A percentile compares a stretch with the other conserved stretches of the same genome.
Conservation (phyloP, 35 echinoderm and acorn worm species). For the Amphiura filiformis region DNA sequence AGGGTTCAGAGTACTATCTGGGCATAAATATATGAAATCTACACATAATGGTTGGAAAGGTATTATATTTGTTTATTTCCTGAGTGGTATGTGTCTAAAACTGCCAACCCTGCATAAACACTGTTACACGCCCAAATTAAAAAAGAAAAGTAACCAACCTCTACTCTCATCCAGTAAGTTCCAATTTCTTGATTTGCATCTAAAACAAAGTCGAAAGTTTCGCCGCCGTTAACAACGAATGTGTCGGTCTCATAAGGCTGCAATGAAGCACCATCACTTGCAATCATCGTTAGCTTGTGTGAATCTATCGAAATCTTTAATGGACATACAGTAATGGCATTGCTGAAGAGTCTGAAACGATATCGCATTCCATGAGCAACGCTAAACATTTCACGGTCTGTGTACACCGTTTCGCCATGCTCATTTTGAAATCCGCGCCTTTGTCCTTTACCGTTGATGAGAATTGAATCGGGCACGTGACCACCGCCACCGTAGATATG, state of each 20-base stretch:
- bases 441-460: conserved; percentile 50
- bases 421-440: not conserved
- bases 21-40: no score
- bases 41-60: no score
- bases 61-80: no score
- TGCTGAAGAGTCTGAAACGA: conserved; percentile 47
- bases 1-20: no score
- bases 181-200: conserved; percentile 33
- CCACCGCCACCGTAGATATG: not conserved
- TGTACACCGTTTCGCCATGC: not conserved
- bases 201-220: conserved; percentile 60
- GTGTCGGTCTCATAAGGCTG: conserved; percentile 4
- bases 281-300: conserved; percentile 42
- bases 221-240: conserved; percentile 16
- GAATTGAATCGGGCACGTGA: conserved; percentile 7
- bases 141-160: no score
- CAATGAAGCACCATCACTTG: conserved; percentile 36
- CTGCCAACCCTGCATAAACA: no score
- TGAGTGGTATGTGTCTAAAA: no score
- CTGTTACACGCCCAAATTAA: no score
- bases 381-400: conserved; percentile 18
- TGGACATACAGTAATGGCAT: conserved; percentile 17
- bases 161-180: conserved; percentile 80
- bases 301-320: conserved; percentile 46
- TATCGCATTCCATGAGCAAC: conserved; percentile 17